Evolutionary conservation across 2,797 vertebrate genomes (phyloP), one percentile per base, ranked within the genome.

Genomic region (Gobio occitaniae): DNA sequence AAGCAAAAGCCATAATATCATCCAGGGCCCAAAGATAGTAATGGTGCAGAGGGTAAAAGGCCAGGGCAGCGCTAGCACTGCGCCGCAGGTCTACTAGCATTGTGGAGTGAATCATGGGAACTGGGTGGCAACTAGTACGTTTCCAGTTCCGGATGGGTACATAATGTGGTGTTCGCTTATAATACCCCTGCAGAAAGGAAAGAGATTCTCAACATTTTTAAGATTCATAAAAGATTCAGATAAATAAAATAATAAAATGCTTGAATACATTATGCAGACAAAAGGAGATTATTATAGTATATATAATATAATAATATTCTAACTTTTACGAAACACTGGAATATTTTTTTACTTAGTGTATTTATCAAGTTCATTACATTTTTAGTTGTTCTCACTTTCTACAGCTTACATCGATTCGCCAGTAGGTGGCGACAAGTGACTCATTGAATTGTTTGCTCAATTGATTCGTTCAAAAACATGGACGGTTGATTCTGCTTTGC

Each of bases 51-150:
- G 97, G 97, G 84, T 96, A 93, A 91, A 97, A 97, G 17, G 88
- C 80, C 90, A 98, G 90, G 17, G 90, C 93, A 68, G 70, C 88
- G 0, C 95, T 96, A 21, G 95, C 93, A 8, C 92, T 94, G 74
- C 95, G 96, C 86, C 96, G 94, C 89, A 98, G 91, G 91, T 98
- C 96, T 80, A 98, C 93, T 66, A 98, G 94, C 90, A 96, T 94
- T 0, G 96, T 97, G 87, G 97, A 98, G 90, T 98, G 96, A 87
- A 98, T 91, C 97, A 98, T 97, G 0, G 97, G 96, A 25, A 97
- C 96, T 0, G 96, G 92, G 78, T 96, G 97, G 84, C 97, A 97
- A 88, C 96, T 96, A 11, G 69, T 87, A 75, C 92, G 92, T 91
- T 96, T 95, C 96, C 97, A 95, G 63, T 97, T 96, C 78, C 96